Evolutionary conservation across 1,140 invertebrate species (phyloP).

Genomic region (Heliconius hermathena): DNA sequence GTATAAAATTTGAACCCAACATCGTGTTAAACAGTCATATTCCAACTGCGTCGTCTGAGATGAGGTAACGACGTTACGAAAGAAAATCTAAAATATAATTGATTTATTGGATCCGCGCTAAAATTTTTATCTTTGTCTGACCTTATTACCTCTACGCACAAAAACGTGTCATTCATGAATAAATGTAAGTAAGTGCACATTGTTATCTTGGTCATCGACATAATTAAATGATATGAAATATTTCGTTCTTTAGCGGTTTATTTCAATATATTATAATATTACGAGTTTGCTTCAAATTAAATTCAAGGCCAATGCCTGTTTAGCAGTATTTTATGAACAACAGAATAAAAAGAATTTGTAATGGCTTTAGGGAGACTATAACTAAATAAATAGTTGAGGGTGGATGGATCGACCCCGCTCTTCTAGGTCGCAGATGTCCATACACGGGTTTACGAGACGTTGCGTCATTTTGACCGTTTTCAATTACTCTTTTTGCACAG

Average conservation of each 20-base stretch:
- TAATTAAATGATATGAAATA: not conserved
- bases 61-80: not conserved
- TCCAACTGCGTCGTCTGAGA: not conserved
- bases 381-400: conserved; percentile 67
- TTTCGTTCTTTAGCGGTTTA: not conserved
- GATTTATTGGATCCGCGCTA: not conserved
- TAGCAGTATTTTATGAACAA: conserved; percentile 29
- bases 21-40: not conserved
- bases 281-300: not conserved
- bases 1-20: not conserved
- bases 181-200: conserved; percentile 6
- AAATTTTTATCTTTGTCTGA: not conserved
- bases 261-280: not conserved
- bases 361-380: conserved; percentile 63
- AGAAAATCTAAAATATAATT: too few species aligned
- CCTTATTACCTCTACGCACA: conserved; percentile 15
- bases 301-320: not conserved
- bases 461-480: conserved; percentile 43
- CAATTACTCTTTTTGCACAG: conserved; percentile 7
- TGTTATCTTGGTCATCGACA: not conserved
- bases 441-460: conserved; percentile 42
- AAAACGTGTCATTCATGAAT: conserved; percentile 20
- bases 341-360: conserved; percentile 53
- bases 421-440: conserved; percentile 64
- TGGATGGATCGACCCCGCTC: conserved; percentile 53